Conservation (phyloP, 2,797 vertebrate genomes). For the Diplodus sargus region DNA sequence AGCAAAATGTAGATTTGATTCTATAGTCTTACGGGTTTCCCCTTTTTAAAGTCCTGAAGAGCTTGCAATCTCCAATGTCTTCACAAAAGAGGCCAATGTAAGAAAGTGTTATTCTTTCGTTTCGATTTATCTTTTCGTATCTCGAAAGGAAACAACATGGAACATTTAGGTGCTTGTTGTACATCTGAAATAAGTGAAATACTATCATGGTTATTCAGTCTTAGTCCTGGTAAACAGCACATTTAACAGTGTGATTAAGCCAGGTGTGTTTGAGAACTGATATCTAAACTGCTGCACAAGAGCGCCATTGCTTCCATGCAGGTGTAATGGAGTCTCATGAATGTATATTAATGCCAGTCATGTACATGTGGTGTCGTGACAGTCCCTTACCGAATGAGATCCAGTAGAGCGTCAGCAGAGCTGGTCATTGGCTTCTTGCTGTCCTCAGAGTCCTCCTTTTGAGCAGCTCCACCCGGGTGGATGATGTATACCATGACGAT, state of each 20-base stretch:
- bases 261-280: neutral
- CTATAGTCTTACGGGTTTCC: too few species aligned
- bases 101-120: neutral
- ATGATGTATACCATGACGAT: conserved; percentile 98
- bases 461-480: conserved; percentile 95
- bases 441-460: conserved; percentile 93
- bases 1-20: neutral
- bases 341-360: neutral
- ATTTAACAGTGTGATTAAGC: neutral
- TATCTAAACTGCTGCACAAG: neutral
- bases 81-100: too few species aligned
- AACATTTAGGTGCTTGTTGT: too few species aligned
- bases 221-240: neutral
- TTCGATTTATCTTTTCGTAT: neutral
- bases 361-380: neutral
- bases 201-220: neutral
- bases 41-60: too few species aligned
- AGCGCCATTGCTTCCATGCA: neutral
- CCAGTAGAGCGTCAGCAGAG: conserved; percentile 96
- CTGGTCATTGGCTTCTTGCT: conserved; percentile 96
- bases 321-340: neutral
- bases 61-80: too few species aligned
- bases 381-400: conserved; percentile 92
- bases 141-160: too few species aligned
- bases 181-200: neutral